Evolutionary conservation across 2,888 invertebrate genomes (phyloP).

Genomic region (Leptopilina myrica): DNA sequence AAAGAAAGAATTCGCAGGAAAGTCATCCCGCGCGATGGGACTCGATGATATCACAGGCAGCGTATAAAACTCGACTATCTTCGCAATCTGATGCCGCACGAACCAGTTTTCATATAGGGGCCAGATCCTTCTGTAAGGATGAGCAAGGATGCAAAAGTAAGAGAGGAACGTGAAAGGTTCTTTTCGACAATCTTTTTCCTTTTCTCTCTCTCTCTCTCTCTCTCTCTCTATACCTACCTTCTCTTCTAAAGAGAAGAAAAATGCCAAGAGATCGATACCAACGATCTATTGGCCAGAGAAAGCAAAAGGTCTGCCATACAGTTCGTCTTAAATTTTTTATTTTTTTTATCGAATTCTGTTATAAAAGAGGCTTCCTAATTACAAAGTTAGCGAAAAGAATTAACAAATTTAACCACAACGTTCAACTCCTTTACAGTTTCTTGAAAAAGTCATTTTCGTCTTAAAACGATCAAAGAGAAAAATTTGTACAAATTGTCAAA

Average conservation of each 20-base stretch:
- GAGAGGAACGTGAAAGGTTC: slow-evolving; percentile 53
- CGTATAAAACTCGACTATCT: slow-evolving; percentile 73
- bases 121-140: slow-evolving; percentile 62
- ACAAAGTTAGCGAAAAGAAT: background rate
- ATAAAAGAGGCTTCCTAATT: slow-evolving; percentile 19
- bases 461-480: no score
- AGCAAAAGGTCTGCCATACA: slow-evolving; percentile 47
- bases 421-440: no score
- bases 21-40: slow-evolving; percentile 73
- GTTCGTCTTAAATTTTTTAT: slow-evolving; percentile 12
- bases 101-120: slow-evolving; percentile 73
- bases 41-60: slow-evolving; percentile 66
- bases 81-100: slow-evolving; percentile 74
- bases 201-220: slow-evolving; percentile 47
- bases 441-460: no score
- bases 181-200: slow-evolving; percentile 50
- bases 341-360: slow-evolving; percentile 34
- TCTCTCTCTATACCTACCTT: slow-evolving; percentile 45
- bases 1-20: slow-evolving; percentile 73
- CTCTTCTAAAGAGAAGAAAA: slow-evolving; percentile 49
- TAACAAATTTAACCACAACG: background rate
- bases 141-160: slow-evolving; percentile 48
- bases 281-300: slow-evolving; percentile 54
- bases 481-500: background rate
- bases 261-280: slow-evolving; percentile 53